Evolutionary conservation across 2,113 vertebrate species (phyloP).

Genomic region (Proterorhinus semilunaris): DNA sequence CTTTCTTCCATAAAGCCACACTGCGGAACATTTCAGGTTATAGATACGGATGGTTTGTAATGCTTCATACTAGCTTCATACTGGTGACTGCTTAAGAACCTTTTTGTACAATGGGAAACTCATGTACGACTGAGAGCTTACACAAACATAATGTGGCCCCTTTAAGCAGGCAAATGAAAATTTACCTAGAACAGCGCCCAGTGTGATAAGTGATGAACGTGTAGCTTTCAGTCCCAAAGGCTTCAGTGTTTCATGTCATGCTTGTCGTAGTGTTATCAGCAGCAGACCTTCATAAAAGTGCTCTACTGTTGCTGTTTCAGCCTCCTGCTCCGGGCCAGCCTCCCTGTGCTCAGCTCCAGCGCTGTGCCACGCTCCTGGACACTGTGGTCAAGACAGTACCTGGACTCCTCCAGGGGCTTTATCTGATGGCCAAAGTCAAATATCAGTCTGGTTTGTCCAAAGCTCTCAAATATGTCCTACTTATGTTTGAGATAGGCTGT

Average conservation of each 20-base stretch:
- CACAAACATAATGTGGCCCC: too few species aligned
- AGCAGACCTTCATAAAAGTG: background rate
- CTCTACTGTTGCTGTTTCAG: slow-evolving; percentile 63
- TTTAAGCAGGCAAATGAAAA: background rate
- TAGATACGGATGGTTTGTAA: too few species aligned
- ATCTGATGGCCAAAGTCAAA: slow-evolving; percentile 88
- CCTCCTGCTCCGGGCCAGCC: slow-evolving; percentile 82
- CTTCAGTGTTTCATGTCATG: background rate
- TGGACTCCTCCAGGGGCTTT: slow-evolving; percentile 87
- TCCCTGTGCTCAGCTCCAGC: slow-evolving; percentile 82
- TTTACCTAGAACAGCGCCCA: background rate
- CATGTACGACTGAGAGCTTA: too few species aligned
- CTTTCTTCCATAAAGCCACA: too few species aligned
- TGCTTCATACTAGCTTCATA: too few species aligned
- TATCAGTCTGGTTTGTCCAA: slow-evolving; percentile 85
- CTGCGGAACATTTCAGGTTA: too few species aligned
- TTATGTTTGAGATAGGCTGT: too few species aligned
- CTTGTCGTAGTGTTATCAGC: background rate
- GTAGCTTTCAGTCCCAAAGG: background rate
- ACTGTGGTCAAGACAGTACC: slow-evolving; percentile 88
- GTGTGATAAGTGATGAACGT: background rate
- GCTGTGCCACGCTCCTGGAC: slow-evolving; percentile 87
- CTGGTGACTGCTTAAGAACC: too few species aligned
- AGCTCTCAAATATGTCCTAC: too few species aligned
- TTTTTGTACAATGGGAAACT: too few species aligned